Evolutionary conservation across 2,797 vertebrate species (phyloP).

Genomic region (Rhyacichthys aspro): DNA sequence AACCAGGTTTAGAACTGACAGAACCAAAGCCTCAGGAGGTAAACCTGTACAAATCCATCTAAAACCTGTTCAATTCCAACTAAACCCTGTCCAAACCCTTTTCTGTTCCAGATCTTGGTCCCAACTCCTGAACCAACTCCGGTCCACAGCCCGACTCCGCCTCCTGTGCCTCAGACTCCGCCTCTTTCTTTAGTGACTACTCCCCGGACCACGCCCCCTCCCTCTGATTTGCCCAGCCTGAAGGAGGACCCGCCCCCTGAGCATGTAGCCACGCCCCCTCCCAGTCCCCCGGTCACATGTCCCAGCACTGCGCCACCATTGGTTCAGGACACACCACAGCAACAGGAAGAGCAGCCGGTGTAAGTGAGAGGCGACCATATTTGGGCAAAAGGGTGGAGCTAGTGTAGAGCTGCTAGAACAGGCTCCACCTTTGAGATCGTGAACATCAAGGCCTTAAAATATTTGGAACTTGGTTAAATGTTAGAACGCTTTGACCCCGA

Average conservation of each 20-base stretch:
- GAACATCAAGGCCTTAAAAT: too few species aligned
- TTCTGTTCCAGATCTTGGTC: constrained; percentile 61
- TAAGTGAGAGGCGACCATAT: constrained; percentile 3
- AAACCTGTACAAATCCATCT: background rate
- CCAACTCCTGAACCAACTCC: constrained; percentile 85
- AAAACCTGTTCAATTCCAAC: background rate
- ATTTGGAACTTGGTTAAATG: too few species aligned
- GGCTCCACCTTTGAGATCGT: too few species aligned
- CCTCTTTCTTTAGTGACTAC: constrained; percentile 61
- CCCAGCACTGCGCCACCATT: constrained; percentile 80
- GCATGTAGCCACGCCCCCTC: constrained; percentile 75
- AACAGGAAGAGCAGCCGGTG: constrained; percentile 43
- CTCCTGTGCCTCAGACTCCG: constrained; percentile 43
- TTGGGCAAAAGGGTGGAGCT: background rate
- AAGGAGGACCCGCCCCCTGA: constrained; percentile 58
- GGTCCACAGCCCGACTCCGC: constrained; percentile 68
- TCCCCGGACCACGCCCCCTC: constrained; percentile 83
- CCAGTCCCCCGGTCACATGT: constrained; percentile 75
- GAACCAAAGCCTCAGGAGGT: constrained; percentile 25
- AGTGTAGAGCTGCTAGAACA: too few species aligned
- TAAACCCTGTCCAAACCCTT: background rate
- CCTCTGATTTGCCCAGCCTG: constrained; percentile 75
- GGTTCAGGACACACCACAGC: constrained; percentile 82
- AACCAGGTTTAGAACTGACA: constrained; percentile 9
- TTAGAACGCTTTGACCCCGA: too few species aligned